Evolutionary conservation across 2,113 vertebrate genomes (phyloP).

Genomic region (Tamias sibiricus): DNA sequence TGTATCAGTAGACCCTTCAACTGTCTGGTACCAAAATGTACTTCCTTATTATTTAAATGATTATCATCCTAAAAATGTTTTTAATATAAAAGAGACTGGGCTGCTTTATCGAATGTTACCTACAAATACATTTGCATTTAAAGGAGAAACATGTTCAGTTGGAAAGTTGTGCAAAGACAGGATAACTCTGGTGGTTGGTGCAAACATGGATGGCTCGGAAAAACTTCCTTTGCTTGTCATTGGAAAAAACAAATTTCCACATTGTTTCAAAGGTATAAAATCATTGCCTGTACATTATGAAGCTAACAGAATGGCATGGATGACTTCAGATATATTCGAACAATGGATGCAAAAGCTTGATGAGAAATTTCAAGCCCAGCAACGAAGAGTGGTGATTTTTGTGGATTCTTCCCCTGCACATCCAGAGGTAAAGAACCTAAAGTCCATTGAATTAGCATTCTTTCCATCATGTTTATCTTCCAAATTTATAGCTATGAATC

Average conservation of each 20-base stretch:
- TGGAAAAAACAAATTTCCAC: constrained; percentile 80
- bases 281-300: constrained; percentile 84
- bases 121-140: constrained; percentile 83
- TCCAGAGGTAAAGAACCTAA: constrained; percentile 82
- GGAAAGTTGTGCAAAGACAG: constrained; percentile 82
- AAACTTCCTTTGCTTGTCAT: constrained; percentile 87
- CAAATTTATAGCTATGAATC: constrained; percentile 72
- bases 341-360: constrained; percentile 86
- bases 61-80: constrained; percentile 82
- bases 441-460: constrained; percentile 82
- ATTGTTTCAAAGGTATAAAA: constrained; percentile 67
- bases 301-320: constrained; percentile 76
- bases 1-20: constrained; percentile 45
- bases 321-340: constrained; percentile 84
- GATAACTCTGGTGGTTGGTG: constrained; percentile 81
- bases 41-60: constrained; percentile 83
- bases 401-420: constrained; percentile 81
- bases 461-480: constrained; percentile 80
- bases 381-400: constrained; percentile 82
- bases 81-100: constrained; percentile 84
- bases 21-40: constrained; percentile 78
- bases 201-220: constrained; percentile 86
- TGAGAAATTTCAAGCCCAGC: constrained; percentile 83
- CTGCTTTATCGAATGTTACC: constrained; percentile 86
- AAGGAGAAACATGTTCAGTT: constrained; percentile 84